A percentile compares a stretch with the other conserved stretches of the same genome.
phyloP scores from a whole-genome alignment of 2,888 invertebrate species.

The Lampropteryx suffumata region DNA sequence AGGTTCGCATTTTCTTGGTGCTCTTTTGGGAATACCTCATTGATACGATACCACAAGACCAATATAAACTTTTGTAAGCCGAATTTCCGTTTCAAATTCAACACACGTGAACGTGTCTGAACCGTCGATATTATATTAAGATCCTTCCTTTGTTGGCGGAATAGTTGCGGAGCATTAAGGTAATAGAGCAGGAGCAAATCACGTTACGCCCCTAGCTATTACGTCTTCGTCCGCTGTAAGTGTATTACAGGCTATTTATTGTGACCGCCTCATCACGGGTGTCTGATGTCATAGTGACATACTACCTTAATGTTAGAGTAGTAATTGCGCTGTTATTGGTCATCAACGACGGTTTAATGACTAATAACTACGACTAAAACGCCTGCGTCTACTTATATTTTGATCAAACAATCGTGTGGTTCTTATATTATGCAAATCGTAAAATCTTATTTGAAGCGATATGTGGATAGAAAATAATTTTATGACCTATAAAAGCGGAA shows the following conservation, averaged over 20 bases:
- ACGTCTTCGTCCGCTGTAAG: slow-evolving; percentile 62
- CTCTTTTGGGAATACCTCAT: too few relatives aligned
- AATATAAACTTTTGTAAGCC: slow-evolving; percentile 39
- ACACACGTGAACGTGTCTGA: slow-evolving; percentile 42
- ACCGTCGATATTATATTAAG: slow-evolving; percentile 67
- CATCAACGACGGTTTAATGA: not conserved
- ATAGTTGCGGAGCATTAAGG: slow-evolving; percentile 70
- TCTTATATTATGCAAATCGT: too few relatives aligned
- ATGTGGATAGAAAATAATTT: too few relatives aligned
- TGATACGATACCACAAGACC: slow-evolving; percentile 31
- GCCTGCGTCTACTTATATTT: too few relatives aligned
- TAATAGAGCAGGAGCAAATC: slow-evolving; percentile 72
- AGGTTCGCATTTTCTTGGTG: too few relatives aligned
- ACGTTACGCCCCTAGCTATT: slow-evolving; percentile 69
- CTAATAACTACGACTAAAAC: not conserved
- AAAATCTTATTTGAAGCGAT: too few relatives aligned
- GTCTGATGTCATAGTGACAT: slow-evolving; percentile 49
- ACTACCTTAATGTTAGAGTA: slow-evolving; percentile 37
- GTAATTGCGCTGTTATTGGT: slow-evolving; percentile 33
- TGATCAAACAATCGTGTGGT: too few relatives aligned
- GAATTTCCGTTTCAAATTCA: slow-evolving; percentile 49
- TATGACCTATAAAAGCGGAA: not conserved
- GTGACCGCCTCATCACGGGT: slow-evolving; percentile 52
- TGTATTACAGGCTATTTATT: slow-evolving; percentile 75
- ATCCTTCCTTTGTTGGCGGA: slow-evolving; percentile 66